A percentile compares a stretch with the other conserved stretches of the same genome.
These are phyloP conservation scores for Papilio polyxenes DNA, from an alignment of 1,140 invertebrate genomes.

Conservation along the genomic window DNA sequence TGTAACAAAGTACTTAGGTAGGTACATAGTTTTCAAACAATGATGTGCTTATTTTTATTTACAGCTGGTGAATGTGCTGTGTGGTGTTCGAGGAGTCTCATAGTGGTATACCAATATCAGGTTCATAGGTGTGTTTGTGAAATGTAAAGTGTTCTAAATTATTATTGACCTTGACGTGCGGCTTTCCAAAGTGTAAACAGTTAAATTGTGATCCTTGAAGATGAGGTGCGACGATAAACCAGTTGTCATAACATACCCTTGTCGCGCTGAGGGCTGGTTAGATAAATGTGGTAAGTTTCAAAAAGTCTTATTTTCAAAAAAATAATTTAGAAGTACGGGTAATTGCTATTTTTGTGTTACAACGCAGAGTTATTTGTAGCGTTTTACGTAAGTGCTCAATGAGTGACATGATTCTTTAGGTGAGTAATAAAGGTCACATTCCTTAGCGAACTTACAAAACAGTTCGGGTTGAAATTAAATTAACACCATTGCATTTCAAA, in stretches of 20 bases:
- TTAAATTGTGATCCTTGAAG: constrained; percentile 57
- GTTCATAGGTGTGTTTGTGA: constrained; percentile 53
- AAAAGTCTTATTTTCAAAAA: constrained; percentile 24
- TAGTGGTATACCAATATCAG: constrained; percentile 46
- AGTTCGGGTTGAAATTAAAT: constrained; percentile 36
- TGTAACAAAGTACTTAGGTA: not conserved
- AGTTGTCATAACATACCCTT: constrained; percentile 81
- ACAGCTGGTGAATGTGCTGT: constrained; percentile 67
- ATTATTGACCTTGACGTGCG: constrained; percentile 45
- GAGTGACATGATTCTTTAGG: constrained; percentile 55
- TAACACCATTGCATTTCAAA: constrained; percentile 32
- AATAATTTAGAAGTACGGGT: constrained; percentile 37
- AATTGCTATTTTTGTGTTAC: constrained; percentile 56
- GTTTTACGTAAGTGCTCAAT: constrained; percentile 67
- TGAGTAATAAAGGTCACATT: constrained; percentile 52
- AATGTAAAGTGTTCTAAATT: constrained; percentile 61
- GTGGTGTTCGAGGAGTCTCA: constrained; percentile 54
- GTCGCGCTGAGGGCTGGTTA: constrained; percentile 86
- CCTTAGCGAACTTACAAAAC: constrained; percentile 45
- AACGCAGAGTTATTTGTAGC: constrained; percentile 63
- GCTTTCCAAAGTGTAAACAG: constrained; percentile 53
- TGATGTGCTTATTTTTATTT: constrained; percentile 20
- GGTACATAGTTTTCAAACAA: not conserved
- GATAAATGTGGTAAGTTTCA: constrained; percentile 84
- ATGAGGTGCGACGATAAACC: constrained; percentile 66